Percentiles rank a stretch among this genome's conserved stretches.
These are phyloP conservation scores for Dissostichus mawsoni DNA, from an alignment of 2,113 vertebrate genomes.

Conservation along the genomic window DNA sequence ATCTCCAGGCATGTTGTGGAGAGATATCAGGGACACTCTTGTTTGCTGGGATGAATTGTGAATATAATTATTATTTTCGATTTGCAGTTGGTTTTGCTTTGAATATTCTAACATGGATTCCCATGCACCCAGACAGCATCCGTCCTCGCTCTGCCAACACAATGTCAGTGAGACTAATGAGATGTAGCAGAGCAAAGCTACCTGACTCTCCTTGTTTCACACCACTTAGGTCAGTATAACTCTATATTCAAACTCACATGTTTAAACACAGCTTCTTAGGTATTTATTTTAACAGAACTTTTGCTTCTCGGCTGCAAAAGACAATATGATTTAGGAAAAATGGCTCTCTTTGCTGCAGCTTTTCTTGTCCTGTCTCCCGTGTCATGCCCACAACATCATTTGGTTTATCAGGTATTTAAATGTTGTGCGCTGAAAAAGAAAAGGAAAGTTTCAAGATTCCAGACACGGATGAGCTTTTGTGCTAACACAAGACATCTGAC, in stretches of 20 bases:
- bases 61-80: neutral
- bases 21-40: slow-evolving; percentile 3
- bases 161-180: slow-evolving; percentile 23
- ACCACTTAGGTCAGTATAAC: slow-evolving; percentile 13
- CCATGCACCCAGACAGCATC: neutral
- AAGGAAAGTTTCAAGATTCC: too few species aligned
- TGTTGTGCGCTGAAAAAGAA: too few species aligned
- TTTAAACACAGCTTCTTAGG: neutral
- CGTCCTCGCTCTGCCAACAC: neutral
- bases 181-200: neutral
- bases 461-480: too few species aligned
- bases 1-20: neutral
- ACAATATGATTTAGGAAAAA: neutral
- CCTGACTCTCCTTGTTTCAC: slow-evolving; percentile 20
- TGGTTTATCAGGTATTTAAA: too few species aligned
- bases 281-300: neutral
- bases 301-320: neutral
- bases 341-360: neutral
- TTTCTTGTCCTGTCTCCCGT: neutral
- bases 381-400: neutral
- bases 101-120: neutral
- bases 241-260: neutral
- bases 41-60: slow-evolving; percentile 7
- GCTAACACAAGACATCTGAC: too few species aligned
- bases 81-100: neutral